These are phyloP conservation scores for Sycophila texana DNA, from an alignment of 2,888 invertebrate species.

Conservation along the genomic window DNA sequence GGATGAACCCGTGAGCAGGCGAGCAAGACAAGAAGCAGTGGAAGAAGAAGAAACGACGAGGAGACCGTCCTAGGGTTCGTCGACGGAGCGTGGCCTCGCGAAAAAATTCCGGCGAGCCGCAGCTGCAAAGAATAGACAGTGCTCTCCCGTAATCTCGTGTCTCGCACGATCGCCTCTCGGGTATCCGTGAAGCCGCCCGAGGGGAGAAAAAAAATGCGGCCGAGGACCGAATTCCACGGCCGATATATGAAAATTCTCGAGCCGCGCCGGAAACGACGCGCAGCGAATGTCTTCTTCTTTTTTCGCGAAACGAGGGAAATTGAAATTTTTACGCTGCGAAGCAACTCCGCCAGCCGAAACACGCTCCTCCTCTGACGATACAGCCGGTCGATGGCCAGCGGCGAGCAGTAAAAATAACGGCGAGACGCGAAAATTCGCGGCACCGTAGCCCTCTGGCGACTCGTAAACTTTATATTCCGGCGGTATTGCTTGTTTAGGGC, in stretches of 20 bases:
- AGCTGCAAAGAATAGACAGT: slow-evolving; percentile 13
- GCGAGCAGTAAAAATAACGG: not conserved
- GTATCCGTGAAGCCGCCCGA: not conserved
- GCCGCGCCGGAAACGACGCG: slow-evolving; percentile 1
- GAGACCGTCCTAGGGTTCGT: not conserved
- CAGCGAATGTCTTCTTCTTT: not conserved
- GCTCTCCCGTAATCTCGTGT: slow-evolving; percentile 4
- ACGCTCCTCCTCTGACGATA: no score
- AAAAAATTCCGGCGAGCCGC: slow-evolving; percentile 25
- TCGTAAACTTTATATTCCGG: no score
- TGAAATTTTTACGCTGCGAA: slow-evolving; percentile 26
- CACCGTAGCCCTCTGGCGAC: no score
- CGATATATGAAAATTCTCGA: slow-evolving; percentile 43
- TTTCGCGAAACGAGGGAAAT: not conserved
- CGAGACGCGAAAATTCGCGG: no score
- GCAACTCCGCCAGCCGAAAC: no score
- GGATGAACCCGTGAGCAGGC: not conserved
- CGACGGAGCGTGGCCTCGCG: not conserved
- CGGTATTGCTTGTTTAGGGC: no score
- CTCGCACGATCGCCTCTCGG: not conserved
- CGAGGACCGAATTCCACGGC: slow-evolving; percentile 12
- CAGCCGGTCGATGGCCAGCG: no score
- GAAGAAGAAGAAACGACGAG: not conserved
- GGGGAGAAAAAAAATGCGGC: slow-evolving; percentile 11
- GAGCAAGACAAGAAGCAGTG: not conserved